Percentiles rank a stretch among this genome's conserved stretches.
These are phyloP conservation scores for Sesamia nonagrioides DNA, from an alignment of 1,140 invertebrate species.

Conservation along the genomic window DNA sequence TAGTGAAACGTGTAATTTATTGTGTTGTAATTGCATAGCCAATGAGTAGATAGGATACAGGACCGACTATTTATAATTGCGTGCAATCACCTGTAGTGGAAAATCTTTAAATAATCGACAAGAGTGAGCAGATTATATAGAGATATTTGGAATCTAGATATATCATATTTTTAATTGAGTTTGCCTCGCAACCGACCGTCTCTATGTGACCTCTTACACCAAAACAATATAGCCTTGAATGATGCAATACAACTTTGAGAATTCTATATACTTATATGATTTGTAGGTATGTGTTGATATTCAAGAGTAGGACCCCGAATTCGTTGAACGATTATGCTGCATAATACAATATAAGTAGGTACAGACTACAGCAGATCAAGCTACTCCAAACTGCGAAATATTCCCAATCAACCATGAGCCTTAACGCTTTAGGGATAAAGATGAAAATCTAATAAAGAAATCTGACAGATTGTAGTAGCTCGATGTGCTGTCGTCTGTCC, in stretches of 20 bases:
- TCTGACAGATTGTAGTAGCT: too few relatives aligned
- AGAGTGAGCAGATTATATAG: too few relatives aligned
- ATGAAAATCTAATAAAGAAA: too few relatives aligned
- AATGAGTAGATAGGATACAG: slow-evolving; percentile 3
- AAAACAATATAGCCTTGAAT: slow-evolving; percentile 26
- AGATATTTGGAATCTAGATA: too few relatives aligned
- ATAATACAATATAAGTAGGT: neutral
- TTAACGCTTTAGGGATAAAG: too few relatives aligned
- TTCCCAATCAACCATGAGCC: too few relatives aligned
- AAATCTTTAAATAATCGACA: neutral
- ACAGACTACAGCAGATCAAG: too few relatives aligned
- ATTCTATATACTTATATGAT: neutral
- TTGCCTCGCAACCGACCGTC: neutral
- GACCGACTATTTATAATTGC: too few relatives aligned
- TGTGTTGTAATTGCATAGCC: too few relatives aligned
- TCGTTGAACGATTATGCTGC: neutral
- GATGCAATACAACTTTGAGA: slow-evolving; percentile 28
- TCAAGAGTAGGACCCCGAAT: neutral
- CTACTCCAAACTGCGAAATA: too few relatives aligned
- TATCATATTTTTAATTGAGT: neutral
- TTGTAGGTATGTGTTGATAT: neutral
- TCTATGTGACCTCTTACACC: slow-evolving; percentile 23
- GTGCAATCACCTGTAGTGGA: too few relatives aligned
- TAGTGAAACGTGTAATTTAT: neutral
- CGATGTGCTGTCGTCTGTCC: too few relatives aligned